Base-by-base conservation (phyloP, 2,888 invertebrate genomes). In the Drosophila austrosaltans region DNA sequence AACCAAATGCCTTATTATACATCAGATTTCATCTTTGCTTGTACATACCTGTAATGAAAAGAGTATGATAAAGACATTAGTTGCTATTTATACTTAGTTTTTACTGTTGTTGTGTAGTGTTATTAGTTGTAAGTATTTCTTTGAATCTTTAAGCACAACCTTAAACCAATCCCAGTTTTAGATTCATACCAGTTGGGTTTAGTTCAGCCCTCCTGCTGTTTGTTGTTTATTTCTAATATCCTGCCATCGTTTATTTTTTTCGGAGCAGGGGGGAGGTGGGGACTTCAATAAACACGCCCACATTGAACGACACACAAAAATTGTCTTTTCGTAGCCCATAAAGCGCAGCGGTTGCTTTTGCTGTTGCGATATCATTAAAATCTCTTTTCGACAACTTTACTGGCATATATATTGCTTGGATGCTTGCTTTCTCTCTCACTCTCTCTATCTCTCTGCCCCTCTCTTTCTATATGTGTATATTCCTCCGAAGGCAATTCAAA, bases 151-250 rank as follows among this genome's bases (percentile, higher is more conserved):
- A 32, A 32, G 36, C 2, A 36, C 1, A 8, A 36, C 10, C 36
- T 36, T 36, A 36, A 36, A 36, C 1, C 36, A 36, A 36, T 8
- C 36, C 36, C 36, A 8, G 36, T 36, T 8, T 36, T 36, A 36
- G 36, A 36, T 36, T 8, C 36, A 36, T 36, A 36, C 7, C 36
- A 36, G 36, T 36, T 7, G 48, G 48, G 25, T 48, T 48, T 48
- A 22, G 57, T 39, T 39, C 57, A 57, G 57, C 57, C 57, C 57
- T 72, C 83, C 77, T 78, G 83, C 81, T 77, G 88, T 76, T 67
- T 67, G 8, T 68, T 74, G 78, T 78, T 88, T 84, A 82, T 84
- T 84, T 84, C 83, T 86, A 88, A 84, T 84, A 84, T 88, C 88
- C 83, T 82, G 83, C 63, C 72, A 76, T 76, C 73, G 72, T 53